Conservation (phyloP, 2,113 vertebrate species). For the Chaenocephalus aceratus region DNA sequence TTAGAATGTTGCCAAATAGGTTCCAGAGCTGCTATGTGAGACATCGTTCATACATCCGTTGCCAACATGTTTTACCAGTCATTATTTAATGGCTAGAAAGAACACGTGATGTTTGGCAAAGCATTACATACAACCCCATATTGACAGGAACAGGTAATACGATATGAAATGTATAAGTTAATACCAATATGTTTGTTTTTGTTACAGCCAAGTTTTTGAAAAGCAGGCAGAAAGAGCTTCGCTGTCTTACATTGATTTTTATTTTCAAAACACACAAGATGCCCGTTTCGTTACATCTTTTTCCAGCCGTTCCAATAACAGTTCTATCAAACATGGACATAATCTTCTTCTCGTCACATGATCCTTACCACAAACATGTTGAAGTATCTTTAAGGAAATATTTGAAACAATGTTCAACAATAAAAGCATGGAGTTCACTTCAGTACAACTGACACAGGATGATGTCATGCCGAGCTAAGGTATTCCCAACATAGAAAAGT, state of each 20-base stretch:
- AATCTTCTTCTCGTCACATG: not conserved
- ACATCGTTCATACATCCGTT: not conserved
- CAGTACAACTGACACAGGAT: not conserved
- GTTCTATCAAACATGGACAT: no score
- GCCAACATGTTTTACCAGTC: not conserved
- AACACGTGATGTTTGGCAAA: not conserved
- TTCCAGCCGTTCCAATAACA: not conserved
- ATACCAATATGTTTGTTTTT: no score
- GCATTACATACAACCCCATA: not conserved
- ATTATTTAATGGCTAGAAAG: no score
- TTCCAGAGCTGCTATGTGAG: not conserved
- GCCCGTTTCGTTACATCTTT: not conserved
- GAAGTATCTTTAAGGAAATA: not conserved
- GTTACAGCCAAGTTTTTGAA: not conserved
- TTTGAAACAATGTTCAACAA: not conserved
- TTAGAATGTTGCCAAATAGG: no score
- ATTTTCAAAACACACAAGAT: constrained; percentile 5
- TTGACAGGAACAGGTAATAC: not conserved
- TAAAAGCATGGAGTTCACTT: not conserved
- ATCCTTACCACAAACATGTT: not conserved
- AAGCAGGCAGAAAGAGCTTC: not conserved
- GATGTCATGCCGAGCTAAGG: not conserved
- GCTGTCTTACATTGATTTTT: not conserved
- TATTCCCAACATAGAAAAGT: not conserved
- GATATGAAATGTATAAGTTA: not conserved